A percentile compares a stretch with the other conserved stretches of the same genome.
These are phyloP conservation scores for Salpingus planirostris DNA, from an alignment of 2,888 invertebrate genomes.

Conservation along the genomic window DNA sequence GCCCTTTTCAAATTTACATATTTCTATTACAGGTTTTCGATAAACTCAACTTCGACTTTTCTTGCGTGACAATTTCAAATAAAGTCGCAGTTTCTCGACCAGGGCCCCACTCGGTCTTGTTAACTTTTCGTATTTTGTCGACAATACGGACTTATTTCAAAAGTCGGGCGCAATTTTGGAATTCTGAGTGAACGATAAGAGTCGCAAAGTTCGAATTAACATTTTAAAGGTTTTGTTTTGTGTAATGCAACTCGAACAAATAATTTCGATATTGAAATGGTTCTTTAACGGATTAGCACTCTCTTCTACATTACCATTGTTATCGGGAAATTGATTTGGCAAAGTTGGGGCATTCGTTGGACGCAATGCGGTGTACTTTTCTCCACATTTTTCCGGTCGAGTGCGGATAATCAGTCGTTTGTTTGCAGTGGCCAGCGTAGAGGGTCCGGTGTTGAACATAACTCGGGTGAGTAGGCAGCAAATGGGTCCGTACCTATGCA, in stretches of 20 bases:
- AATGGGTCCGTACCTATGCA: constrained; percentile 71
- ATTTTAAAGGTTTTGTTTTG: too few relatives aligned
- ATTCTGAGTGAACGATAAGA: too few relatives aligned
- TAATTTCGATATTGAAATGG: too few relatives aligned
- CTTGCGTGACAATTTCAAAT: constrained; percentile 8
- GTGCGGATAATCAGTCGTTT: constrained; percentile 1
- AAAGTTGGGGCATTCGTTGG: too few relatives aligned
- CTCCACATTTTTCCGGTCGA: too few relatives aligned
- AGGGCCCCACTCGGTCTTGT: not conserved
- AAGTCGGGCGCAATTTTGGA: too few relatives aligned
- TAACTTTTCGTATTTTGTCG: not conserved
- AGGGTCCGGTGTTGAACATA: constrained; percentile 57
- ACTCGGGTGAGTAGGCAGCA: constrained; percentile 61
- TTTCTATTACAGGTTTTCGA: constrained; percentile 9
- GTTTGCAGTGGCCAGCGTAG: constrained; percentile 49
- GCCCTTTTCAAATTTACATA: constrained; percentile 6
- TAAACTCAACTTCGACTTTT: constrained; percentile 5
- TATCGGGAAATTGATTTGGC: too few relatives aligned
- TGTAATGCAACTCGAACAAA: too few relatives aligned
- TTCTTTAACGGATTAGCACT: too few relatives aligned
- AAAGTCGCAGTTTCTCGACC: not conserved
- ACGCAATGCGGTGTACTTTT: too few relatives aligned
- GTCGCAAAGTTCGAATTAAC: too few relatives aligned
- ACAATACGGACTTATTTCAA: not conserved
- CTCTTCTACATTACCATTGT: too few relatives aligned